Evolutionary conservation across 1,140 invertebrate genomes (phyloP), one percentile per base, ranked within the genome.

Genomic region (Colletes gigas): DNA sequence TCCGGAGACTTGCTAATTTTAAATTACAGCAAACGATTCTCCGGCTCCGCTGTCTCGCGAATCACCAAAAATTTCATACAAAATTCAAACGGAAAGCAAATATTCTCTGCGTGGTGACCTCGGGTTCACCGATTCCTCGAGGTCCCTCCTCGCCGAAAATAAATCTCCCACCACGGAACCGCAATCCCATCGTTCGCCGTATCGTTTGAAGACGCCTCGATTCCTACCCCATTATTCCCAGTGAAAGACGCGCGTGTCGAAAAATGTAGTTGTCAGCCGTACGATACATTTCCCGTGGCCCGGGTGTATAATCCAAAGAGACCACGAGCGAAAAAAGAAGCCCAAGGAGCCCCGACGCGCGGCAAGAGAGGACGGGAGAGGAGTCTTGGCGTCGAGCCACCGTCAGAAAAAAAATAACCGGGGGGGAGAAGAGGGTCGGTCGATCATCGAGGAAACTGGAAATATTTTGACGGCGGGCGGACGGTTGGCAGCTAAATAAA

Each of bases 371-470:
- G 66, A 19, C 55, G 57, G 63, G 44, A 73, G 30, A 47, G n/a
- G 67, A 70, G 54, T 39, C 30, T 81, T 87, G 85, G 85, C 85
- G 30, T 59, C 50, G 67, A 21, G 84, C 85, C 85, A 87, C 54
- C 19, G 17, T 0, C 39, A 65, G 50, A 39, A 70, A 44, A 47
- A 55, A 60, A 54, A 17, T 1, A 30, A 50, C 12, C 14, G 47
- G 57, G 14, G 41, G 15, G 57, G 41, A 12, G 57, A 15, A 54
- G 47, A 17, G 54, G 57, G 75, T 12, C 71, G 81, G 59, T 87
- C 85, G 85, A 86, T 87, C 82, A 86, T 86, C 74, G 78, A 71
- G 60, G 74, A 83, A 68, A 72, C 81, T 78, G 76, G 84, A 87
- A 86, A 87, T 86, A 87, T 87, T 87, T 83, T 83, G 84, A 87